Conservation (phyloP, 2,888 invertebrate genomes). For the Charanyca ferruginea region DNA sequence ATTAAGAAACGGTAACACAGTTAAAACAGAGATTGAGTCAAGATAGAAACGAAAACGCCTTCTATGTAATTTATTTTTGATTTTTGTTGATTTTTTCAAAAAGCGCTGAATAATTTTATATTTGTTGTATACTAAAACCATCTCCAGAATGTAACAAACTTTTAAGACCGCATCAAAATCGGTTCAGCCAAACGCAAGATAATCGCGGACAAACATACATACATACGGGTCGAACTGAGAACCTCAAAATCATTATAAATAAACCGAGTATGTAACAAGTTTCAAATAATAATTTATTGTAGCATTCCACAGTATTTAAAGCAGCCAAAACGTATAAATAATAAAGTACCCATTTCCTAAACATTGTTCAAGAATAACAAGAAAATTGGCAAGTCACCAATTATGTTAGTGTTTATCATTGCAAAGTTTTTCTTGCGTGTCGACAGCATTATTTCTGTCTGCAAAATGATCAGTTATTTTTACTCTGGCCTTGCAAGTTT, state of each 20-base stretch:
- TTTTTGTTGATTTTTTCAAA: too few species aligned
- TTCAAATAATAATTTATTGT: constrained; percentile 23
- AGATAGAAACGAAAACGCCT: too few species aligned
- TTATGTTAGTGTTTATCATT: constrained; percentile 55
- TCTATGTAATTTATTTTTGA: too few species aligned
- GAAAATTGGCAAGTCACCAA: constrained; percentile 60
- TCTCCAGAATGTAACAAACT: too few species aligned
- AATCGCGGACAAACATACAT: too few species aligned
- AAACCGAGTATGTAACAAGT: neutral
- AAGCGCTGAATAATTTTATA: too few species aligned
- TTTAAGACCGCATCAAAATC: too few species aligned
- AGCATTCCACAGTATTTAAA: constrained; percentile 35
- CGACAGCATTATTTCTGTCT: constrained; percentile 54
- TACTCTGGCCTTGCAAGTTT: constrained; percentile 42
- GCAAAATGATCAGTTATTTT: constrained; percentile 48
- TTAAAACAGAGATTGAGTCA: too few species aligned
- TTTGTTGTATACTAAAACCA: too few species aligned
- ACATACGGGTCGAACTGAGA: too few species aligned
- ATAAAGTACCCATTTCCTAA: constrained; percentile 59
- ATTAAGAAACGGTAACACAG: too few species aligned
- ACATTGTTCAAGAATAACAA: constrained; percentile 61
- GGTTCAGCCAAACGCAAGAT: too few species aligned
- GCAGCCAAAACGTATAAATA: constrained; percentile 40
- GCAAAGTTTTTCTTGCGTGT: constrained; percentile 54
- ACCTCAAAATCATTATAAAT: neutral